Evolutionary conservation across 92 coral and sea anemone species (phyloP), one percentile per base, ranked within the genome.

Genomic region (Porites lobata): DNA sequence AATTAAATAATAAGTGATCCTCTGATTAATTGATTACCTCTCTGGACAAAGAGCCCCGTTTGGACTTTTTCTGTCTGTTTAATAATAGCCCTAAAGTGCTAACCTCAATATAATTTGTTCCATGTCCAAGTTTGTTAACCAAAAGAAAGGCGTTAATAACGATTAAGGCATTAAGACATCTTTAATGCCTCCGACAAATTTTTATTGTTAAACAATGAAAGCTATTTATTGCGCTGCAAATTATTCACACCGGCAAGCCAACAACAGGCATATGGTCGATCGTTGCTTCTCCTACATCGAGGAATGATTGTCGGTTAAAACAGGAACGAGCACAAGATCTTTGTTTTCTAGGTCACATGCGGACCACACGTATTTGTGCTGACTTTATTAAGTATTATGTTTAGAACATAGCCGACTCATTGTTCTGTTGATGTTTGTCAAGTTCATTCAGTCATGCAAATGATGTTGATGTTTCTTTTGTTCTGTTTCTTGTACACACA

Each of bases 381-480:
- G 47, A 67, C 85, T 29, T 63, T 70, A 69, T 58, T 80, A 57
- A 17, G 20, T 65, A 59, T 17, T 61, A 70, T 84, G 50, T 29
- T 22, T 29, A 50, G 51, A 29, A 64, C 73, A 64, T 47, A 51
- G 62, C 80, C 62, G 65, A 17, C 3, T 14, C 53, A 62, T 75
- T 73, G 80, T 84, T 72, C 38, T 47, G 63, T 50, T 43, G 3
- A 22, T 84, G 87, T 62, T 84, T 73, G 72, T 72, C 47, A 38
- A 38, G 53, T 84, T 43, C 22, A 75, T 72, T 51, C 73, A 84
- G 80, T 84, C 75, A 84, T 84, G 81, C 87, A 84, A 80, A 84
- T 74, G 15, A 62, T 50, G 87, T 84, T 84, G 87, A 84, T 80
- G 75, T 11, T 74, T 74, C 87, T 75, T 84, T 84, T 84, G 87